These are phyloP conservation scores for Leucoraja ocellata DNA, from an alignment of 2,797 vertebrate genomes.

Conservation along the genomic window DNA sequence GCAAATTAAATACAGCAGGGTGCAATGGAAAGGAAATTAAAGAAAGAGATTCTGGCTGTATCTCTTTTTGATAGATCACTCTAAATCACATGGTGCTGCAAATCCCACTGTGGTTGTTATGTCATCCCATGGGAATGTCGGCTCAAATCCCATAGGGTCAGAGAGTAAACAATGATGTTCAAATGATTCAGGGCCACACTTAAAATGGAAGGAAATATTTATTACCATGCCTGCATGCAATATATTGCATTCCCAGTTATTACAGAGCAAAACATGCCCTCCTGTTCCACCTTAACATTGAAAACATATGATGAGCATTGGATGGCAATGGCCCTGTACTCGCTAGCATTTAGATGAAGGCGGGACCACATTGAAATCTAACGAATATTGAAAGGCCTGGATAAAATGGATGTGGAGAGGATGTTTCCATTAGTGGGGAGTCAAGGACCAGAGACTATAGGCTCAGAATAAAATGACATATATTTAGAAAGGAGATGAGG, in stretches of 20 bases:
- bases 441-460: no score
- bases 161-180: neutral
- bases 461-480: no score
- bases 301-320: no score
- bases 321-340: no score
- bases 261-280: neutral
- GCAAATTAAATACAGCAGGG: slow-evolving; percentile 22
- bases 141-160: neutral
- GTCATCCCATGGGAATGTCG: neutral
- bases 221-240: no score
- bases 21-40: slow-evolving; percentile 23
- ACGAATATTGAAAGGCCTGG: no score
- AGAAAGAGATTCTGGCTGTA: neutral
- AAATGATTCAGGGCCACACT: neutral
- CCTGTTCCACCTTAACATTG: neutral
- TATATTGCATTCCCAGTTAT: neutral
- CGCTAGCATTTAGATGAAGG: no score
- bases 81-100: neutral
- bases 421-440: no score
- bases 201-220: neutral
- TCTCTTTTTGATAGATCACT: neutral
- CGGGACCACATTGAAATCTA: no score
- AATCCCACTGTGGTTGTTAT: slow-evolving; percentile 1
- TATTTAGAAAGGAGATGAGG: no score
- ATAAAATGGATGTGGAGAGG: no score